phyloP scores from a whole-genome alignment of 2,113 vertebrate species.

The Istiophorus platypterus region DNA sequence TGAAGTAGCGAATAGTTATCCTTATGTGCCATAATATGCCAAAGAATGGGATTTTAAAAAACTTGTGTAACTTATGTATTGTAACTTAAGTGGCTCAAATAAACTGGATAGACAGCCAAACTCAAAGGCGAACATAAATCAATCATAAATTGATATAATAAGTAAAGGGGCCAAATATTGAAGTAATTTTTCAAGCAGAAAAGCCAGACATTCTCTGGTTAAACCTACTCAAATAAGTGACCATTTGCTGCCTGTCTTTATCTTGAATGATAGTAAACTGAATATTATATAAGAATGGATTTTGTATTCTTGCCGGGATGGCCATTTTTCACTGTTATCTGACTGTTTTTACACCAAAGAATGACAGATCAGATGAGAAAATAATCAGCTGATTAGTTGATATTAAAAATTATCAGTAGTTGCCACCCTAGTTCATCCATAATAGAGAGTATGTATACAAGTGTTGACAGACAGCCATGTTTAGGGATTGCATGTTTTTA shows the following conservation, averaged over 20 bases:
- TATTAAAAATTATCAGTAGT: background rate
- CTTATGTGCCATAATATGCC: no score
- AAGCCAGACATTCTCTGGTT: background rate
- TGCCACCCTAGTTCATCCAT: background rate
- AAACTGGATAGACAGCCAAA: background rate
- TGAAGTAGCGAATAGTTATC: background rate
- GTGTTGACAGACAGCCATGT: slow-evolving; percentile 2
- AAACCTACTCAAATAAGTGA: background rate
- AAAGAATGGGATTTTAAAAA: background rate
- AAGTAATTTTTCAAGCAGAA: background rate
- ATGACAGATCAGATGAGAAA: background rate
- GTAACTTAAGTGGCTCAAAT: background rate
- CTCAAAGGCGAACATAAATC: background rate
- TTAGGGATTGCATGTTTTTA: background rate
- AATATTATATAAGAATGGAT: no score
- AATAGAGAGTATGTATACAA: no score
- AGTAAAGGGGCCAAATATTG: background rate
- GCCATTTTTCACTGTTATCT: background rate
- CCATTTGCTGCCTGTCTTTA: background rate
- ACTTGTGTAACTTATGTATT: background rate
- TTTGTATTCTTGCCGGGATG: background rate
- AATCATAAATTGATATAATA: background rate
- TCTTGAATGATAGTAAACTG: no score
- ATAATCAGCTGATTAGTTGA: background rate
- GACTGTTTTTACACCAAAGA: background rate